These are phyloP conservation scores for Monochamus alternatus DNA, from an alignment of 2,888 invertebrate genomes.

Conservation along the genomic window DNA sequence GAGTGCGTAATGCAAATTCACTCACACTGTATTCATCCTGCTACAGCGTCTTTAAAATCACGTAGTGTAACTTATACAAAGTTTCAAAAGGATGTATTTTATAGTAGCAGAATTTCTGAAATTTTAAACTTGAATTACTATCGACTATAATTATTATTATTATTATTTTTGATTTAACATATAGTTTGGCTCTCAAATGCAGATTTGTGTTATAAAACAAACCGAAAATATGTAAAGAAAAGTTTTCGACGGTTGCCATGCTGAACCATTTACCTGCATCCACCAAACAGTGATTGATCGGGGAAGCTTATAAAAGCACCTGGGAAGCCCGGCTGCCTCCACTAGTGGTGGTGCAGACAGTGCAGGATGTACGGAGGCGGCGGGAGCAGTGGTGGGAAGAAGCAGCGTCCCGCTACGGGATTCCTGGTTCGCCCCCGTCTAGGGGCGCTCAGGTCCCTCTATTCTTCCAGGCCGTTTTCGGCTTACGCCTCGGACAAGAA, in stretches of 20 bases:
- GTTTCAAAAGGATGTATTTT: no score
- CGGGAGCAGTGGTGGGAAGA: slow-evolving; percentile 41
- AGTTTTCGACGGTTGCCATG: slow-evolving; percentile 23
- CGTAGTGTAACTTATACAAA: no score
- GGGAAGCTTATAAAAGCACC: slow-evolving; percentile 53
- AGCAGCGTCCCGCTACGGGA: slow-evolving; percentile 58
- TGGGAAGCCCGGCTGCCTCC: slow-evolving; percentile 24
- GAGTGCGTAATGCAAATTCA: no score
- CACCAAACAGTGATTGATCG: slow-evolving; percentile 53
- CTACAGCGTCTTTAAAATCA: no score
- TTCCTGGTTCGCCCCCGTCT: slow-evolving; percentile 66
- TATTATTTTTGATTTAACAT: no score
- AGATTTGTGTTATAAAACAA: no score
- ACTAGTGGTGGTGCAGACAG: slow-evolving; percentile 37
- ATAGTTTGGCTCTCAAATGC: no score
- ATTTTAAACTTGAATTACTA: no score
- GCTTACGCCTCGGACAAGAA: slow-evolving; percentile 64
- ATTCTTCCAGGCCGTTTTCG: slow-evolving; percentile 60
- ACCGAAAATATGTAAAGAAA: neutral
- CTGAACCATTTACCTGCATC: slow-evolving; percentile 33
- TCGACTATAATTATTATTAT: no score
- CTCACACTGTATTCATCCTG: no score
- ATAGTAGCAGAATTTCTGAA: no score
- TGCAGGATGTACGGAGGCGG: slow-evolving; percentile 56
- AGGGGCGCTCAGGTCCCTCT: slow-evolving; percentile 63